Conservation (phyloP, 2,113 vertebrate genomes). For the Alligator sinensis region DNA sequence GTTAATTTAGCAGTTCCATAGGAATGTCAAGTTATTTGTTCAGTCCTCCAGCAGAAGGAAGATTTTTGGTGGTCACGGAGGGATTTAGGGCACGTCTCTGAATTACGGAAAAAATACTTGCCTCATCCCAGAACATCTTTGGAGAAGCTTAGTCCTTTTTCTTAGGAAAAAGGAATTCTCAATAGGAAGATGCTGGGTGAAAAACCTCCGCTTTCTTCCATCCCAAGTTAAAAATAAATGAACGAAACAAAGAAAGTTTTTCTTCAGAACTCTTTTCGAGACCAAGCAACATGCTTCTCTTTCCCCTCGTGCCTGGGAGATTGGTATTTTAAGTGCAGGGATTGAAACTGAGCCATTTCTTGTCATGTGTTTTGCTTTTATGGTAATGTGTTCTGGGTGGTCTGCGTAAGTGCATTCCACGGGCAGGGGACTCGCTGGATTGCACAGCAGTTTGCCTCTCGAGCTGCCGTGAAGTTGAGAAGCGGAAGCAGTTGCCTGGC, state of each 20-base stretch:
- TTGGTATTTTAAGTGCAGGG: not conserved
- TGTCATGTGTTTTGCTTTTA: not conserved
- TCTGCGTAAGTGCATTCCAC: accelerated
- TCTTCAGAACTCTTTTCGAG: not conserved
- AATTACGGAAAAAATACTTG: not conserved
- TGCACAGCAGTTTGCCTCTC: not conserved
- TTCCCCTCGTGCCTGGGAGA: not conserved
- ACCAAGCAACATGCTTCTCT: not conserved
- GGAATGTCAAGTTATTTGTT: not conserved
- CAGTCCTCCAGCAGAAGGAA: not conserved
- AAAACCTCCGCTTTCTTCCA: not conserved
- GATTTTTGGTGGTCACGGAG: not conserved
- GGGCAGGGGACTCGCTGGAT: accelerated
- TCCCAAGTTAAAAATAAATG: slow-evolving; percentile 29
- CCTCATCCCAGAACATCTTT: not conserved
- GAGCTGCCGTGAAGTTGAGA: not conserved
- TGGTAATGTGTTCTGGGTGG: accelerated
- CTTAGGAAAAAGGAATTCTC: not conserved
- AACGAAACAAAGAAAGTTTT: not conserved
- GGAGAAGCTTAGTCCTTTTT: not conserved
- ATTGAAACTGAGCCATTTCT: not conserved
- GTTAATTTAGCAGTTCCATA: not conserved
- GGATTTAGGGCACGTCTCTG: not conserved
- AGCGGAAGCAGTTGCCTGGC: not conserved
- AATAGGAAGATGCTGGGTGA: slow-evolving; percentile 14